Evolutionary conservation across 2,888 invertebrate species (phyloP).

Genomic region (Villa cingulata): DNA sequence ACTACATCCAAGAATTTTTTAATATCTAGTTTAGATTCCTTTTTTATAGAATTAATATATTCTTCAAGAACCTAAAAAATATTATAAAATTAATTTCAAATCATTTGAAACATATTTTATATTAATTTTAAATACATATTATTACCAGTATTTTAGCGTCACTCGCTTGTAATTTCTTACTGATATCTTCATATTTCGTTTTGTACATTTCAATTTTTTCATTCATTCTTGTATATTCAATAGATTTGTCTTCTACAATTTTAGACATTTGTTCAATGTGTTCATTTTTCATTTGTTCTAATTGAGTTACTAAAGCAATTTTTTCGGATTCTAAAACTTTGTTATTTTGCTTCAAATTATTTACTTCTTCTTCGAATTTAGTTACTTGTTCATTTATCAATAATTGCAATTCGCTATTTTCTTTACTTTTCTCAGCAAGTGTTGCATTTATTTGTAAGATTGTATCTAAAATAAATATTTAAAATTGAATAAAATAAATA

Average conservation of each 20-base stretch:
- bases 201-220: slow-evolving; percentile 27
- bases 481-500: not conserved
- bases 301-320: slow-evolving; percentile 23
- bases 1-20: slow-evolving; percentile 43
- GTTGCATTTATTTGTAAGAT: slow-evolving; percentile 41
- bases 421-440: slow-evolving; percentile 40
- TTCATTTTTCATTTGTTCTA: slow-evolving; percentile 30
- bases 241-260: slow-evolving; percentile 27
- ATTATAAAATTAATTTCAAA: not conserved
- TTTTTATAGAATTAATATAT: slow-evolving; percentile 35
- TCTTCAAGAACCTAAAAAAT: slow-evolving; percentile 34
- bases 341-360: slow-evolving; percentile 43
- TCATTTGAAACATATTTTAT: no score
- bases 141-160: slow-evolving; percentile 30
- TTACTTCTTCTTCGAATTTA: slow-evolving; percentile 41
- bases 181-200: slow-evolving; percentile 24
- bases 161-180: slow-evolving; percentile 28
- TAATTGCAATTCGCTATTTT: slow-evolving; percentile 41
- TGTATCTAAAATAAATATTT: slow-evolving; percentile 25
- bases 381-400: slow-evolving; percentile 34
- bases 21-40: slow-evolving; percentile 33
- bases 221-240: slow-evolving; percentile 28
- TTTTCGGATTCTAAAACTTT: slow-evolving; percentile 40
- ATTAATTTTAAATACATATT: not conserved
- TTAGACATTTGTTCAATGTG: slow-evolving; percentile 29